Base-by-base conservation (phyloP, 2,888 invertebrate species). In the Thera obeliscata region DNA sequence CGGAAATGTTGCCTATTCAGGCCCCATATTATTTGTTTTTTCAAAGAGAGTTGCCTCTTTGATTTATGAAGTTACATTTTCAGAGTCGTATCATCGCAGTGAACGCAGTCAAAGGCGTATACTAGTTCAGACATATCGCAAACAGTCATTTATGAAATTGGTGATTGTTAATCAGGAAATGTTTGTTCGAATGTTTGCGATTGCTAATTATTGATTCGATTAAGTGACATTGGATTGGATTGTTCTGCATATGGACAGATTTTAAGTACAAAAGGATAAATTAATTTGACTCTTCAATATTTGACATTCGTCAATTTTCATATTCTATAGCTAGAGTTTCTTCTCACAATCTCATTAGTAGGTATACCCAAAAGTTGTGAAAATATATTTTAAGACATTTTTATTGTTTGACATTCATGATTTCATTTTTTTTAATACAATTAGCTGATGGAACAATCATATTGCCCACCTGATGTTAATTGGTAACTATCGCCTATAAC, bases 141-240 rank as follows among this genome's bases (percentile, higher is more conserved):
- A 74, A 74, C 60, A 72, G 59, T 65, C 70, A 70, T 70, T 70
- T 71, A 66, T 69, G 74, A 74, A 74, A 72, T 72, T 70, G 70
- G 11, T 57, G 65, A 74, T 67, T 74, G 74, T 72, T 74, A 72
- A 74, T 74, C 72, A 74, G 65, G 52, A 46, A 11, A 46, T 66
- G 67, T 70, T 69, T 68, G 66, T 46, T 43, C 43, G 55, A 56
- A 55, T 68, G 68, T 68, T 67, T 71, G 71, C 59, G 41, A 61
- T 65, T 67, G 72, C 70, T 72, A 72, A 74, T 74, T 72, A 72
- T 69, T 74, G 71, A 74, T 74, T 70, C 65, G 72, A 74, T 74
- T 69, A 72, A 74, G 71, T 59, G 72, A 72, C 72, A 74, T 72
- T 64, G 62, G 50, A 74, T 71, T 74, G 74, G 62, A 62, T 36